phyloP scores from a whole-genome alignment of 2,888 invertebrate genomes.

The Bursaphelenchus okinawaensis region DNA sequence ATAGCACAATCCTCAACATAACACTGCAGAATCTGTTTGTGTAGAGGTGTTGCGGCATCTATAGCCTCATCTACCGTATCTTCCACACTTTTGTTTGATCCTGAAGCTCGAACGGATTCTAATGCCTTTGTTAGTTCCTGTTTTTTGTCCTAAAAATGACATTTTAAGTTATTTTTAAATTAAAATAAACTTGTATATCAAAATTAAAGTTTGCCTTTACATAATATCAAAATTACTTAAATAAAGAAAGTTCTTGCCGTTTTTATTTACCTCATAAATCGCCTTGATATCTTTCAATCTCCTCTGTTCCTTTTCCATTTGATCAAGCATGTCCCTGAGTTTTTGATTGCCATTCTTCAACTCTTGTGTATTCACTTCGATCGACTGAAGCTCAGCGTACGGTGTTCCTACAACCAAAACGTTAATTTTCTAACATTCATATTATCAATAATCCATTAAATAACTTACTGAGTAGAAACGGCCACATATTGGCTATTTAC shows the following conservation, averaged over 20 bases:
- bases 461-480: neutral
- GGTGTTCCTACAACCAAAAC: slow-evolving; percentile 39
- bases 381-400: slow-evolving; percentile 77
- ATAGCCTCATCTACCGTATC: slow-evolving; percentile 83
- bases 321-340: slow-evolving; percentile 42
- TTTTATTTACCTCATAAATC: slow-evolving; percentile 4
- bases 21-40: slow-evolving; percentile 46
- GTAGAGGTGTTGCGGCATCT: slow-evolving; percentile 83
- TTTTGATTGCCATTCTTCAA: slow-evolving; percentile 63
- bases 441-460: too few species aligned
- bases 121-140: slow-evolving; percentile 3
- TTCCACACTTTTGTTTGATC: slow-evolving; percentile 62
- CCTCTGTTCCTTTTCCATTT: slow-evolving; percentile 41
- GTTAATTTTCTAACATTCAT: too few species aligned
- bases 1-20: slow-evolving; percentile 82
- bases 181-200: too few species aligned
- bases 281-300: slow-evolving; percentile 34
- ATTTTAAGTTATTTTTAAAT: too few species aligned
- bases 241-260: too few species aligned
- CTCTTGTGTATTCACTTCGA: slow-evolving; percentile 79
- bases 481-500: too few species aligned
- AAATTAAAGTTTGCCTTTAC: too few species aligned
- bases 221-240: too few species aligned
- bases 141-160: neutral
- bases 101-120: neutral